Conservation (phyloP, 2,888 invertebrate genomes). For the Orchestes rusci region DNA sequence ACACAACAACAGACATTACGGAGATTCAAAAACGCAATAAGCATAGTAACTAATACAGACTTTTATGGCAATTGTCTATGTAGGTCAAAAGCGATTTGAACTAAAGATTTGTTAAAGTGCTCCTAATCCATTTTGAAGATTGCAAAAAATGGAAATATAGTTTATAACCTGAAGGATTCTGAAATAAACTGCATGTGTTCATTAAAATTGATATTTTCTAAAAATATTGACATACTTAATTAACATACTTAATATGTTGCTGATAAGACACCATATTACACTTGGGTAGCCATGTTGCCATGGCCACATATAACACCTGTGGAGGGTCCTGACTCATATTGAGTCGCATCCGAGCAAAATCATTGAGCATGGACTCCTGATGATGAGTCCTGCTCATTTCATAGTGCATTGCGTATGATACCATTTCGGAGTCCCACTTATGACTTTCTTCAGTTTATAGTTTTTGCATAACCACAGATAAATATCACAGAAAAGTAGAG, state of each 20-base stretch:
- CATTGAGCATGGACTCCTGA: constrained; percentile 52
- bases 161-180: too few relatives aligned
- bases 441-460: too few relatives aligned
- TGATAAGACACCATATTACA: constrained; percentile 43
- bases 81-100: too few relatives aligned
- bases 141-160: too few relatives aligned
- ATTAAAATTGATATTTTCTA: too few relatives aligned
- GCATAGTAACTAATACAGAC: constrained; percentile 10
- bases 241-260: constrained; percentile 23
- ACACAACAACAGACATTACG: constrained; percentile 8
- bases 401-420: constrained; percentile 57
- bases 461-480: constrained; percentile 2
- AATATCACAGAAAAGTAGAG: too few relatives aligned
- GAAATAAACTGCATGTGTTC: too few relatives aligned
- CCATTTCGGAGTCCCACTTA: too few relatives aligned
- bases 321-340: constrained; percentile 53
- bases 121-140: too few relatives aligned
- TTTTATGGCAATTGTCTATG: constrained; percentile 10
- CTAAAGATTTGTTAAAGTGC: too few relatives aligned
- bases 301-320: constrained; percentile 64
- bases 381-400: constrained; percentile 38
- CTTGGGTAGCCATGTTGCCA: constrained; percentile 71
- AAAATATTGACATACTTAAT: neutral
- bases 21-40: constrained; percentile 11
- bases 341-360: constrained; percentile 53